Evolutionary conservation across 1,140 invertebrate species (phyloP).

Genomic region (Stegodyphus mimosarum): DNA sequence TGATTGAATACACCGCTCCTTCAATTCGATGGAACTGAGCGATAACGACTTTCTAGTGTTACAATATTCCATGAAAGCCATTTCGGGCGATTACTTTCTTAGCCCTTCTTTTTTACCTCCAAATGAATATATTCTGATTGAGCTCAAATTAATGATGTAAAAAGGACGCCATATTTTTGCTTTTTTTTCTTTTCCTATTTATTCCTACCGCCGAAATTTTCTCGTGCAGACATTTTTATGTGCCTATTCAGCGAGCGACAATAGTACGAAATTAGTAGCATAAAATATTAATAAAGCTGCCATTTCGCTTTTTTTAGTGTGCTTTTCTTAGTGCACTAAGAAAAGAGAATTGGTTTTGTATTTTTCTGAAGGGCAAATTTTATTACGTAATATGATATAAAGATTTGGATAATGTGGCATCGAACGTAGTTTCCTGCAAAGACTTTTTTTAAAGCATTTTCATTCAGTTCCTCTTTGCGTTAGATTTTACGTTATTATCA

Average conservation of each 20-base stretch:
- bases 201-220: slow-evolving; percentile 2
- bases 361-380: too few species aligned
- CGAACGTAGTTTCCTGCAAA: too few species aligned
- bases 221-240: not conserved
- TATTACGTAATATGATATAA: too few species aligned
- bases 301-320: not conserved
- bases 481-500: too few species aligned
- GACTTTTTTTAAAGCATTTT: too few species aligned
- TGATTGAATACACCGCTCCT: slow-evolving; percentile 13
- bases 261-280: slow-evolving; percentile 15
- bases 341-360: too few species aligned
- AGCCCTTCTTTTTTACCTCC: not conserved
- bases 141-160: slow-evolving; percentile 30
- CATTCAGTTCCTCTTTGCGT: too few species aligned
- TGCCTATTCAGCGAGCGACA: slow-evolving; percentile 1
- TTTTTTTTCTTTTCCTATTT: not conserved
- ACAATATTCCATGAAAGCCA: slow-evolving; percentile 21
- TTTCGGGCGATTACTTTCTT: slow-evolving; percentile 11
- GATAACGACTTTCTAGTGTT: slow-evolving; percentile 15
- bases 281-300: slow-evolving; percentile 28
- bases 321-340: too few species aligned
- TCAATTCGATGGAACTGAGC: not conserved
- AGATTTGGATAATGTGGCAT: too few species aligned
- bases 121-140: slow-evolving; percentile 41
- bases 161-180: not conserved